phyloP scores from a whole-genome alignment of 2,797 vertebrate genomes.

The Morus bassanus region DNA sequence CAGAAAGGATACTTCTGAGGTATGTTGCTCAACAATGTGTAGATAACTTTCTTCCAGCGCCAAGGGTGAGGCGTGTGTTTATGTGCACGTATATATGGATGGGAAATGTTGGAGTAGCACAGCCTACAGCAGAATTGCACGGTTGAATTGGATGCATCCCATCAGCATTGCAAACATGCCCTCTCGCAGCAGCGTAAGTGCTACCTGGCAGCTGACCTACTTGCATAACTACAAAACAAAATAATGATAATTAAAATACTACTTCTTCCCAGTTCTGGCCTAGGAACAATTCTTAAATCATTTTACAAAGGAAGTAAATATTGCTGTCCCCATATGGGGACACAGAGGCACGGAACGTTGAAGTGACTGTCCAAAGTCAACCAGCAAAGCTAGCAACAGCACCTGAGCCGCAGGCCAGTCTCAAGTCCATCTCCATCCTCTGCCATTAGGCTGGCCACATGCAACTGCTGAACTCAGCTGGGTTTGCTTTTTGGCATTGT shows the following conservation, averaged over 20 bases:
- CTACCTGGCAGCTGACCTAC: slow-evolving; percentile 14
- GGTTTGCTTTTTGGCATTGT: background rate
- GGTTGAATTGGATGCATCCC: background rate
- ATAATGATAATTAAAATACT: background rate
- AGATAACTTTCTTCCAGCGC: slow-evolving; percentile 6
- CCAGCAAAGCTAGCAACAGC: background rate
- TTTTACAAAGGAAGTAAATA: background rate
- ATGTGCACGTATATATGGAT: background rate
- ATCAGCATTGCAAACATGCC: background rate
- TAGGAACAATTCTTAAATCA: background rate
- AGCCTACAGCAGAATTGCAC: background rate
- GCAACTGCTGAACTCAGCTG: background rate
- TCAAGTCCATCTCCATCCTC: rapidly evolving
- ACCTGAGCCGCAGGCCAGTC: background rate
- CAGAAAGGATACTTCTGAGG: background rate
- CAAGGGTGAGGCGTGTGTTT: background rate
- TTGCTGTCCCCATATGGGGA: no score
- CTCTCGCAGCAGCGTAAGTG: background rate
- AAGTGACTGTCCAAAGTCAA: background rate
- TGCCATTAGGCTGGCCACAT: background rate
- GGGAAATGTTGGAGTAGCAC: background rate
- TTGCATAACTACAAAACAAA: background rate
- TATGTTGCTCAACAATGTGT: background rate
- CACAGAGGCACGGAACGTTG: background rate
- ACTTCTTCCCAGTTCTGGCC: background rate